phyloP scores from a whole-genome alignment of 1,140 invertebrate species.

The honey bee (Apis mellifera) region Amel_HAv3.1 CM009944.2:3385501-3386000 shows the following conservation, averaged over 20 bases:
- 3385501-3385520: constrained; percentile 45
- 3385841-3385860: background rate
- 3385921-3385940: background rate
- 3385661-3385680: constrained; percentile 24
- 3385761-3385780: background rate
- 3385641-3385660: constrained; percentile 59
- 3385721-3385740: background rate
- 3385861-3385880: background rate
- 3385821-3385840: background rate
- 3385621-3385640: constrained; percentile 68
- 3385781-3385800: too few relatives aligned
- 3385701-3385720: background rate
- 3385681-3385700: background rate
- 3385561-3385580: constrained; percentile 61
- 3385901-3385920: too few relatives aligned
- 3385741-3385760: background rate
- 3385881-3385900: background rate
- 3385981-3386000: background rate
- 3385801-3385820: background rate
- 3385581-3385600: constrained; percentile 72
- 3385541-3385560: constrained; percentile 67
- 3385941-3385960: background rate
- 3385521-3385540: constrained; percentile 67
- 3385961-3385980: background rate
- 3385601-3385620: constrained; percentile 71